A percentile compares a stretch with the other conserved stretches of the same genome.
Conservation (phyloP, 2,113 vertebrate species). For the Zosterops pallidus region DNA sequence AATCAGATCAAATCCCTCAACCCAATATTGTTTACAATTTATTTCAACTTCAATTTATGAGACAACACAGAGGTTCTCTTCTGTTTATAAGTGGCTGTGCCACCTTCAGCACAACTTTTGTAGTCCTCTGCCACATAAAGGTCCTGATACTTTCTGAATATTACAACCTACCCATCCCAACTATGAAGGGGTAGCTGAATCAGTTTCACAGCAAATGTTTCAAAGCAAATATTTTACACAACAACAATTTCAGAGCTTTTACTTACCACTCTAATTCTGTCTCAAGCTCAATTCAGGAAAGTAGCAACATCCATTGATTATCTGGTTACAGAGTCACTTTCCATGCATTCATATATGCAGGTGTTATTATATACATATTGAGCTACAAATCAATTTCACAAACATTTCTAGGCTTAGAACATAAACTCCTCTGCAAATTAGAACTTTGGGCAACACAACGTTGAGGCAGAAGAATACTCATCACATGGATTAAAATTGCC, state of each 20-base stretch:
- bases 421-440: background rate
- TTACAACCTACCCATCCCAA: background rate
- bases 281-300: background rate
- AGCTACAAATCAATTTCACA: background rate
- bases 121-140: background rate
- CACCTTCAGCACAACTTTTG: background rate
- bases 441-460: background rate
- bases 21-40: constrained; percentile 35
- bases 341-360: background rate
- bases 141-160: background rate
- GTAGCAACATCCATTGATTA: background rate
- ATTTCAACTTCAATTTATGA: constrained; percentile 14
- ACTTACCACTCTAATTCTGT: background rate
- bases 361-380: background rate
- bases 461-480: background rate
- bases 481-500: background rate
- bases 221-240: background rate
- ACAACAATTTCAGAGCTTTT: background rate
- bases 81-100: background rate
- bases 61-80: background rate
- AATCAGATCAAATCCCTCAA: constrained; percentile 33
- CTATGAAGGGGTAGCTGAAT: background rate
- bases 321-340: background rate
- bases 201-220: background rate
- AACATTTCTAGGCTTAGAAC: background rate